Base-by-base conservation (phyloP, 2,113 vertebrate genomes). In the Aegypius monachus region DNA sequence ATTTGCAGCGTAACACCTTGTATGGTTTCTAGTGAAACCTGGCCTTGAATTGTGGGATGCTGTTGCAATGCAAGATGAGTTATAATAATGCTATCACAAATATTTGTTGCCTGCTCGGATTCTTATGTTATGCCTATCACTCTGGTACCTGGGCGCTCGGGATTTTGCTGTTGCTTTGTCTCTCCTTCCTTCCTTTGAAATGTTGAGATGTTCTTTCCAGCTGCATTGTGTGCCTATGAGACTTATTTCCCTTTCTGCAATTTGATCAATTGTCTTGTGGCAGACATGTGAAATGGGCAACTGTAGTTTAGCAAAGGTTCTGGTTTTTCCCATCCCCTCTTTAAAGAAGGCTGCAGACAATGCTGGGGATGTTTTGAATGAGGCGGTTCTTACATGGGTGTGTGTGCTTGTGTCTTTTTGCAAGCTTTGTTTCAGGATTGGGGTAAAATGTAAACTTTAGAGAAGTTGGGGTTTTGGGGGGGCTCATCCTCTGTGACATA, bases 391-490 rank as follows among this genome's bases (percentile, higher is more conserved):
- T 86, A 13, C 4, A 3, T 9, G 18, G 1, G 21, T 11, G n/a
- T 26, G 6, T 10, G 48, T 68, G 23, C 27, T 38, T 45, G 2
- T 56, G 7, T 43, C 23, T 86, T 40, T 65, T n/a, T 56, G 29
- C 5, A 42, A 75, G 29, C 10, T 23, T 48, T 59, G 8, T n/a
- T 89, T 75, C 36, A 71, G 32, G 8, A 34, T 6, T 82, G 9
- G 32, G 38, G 2, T 81, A 71, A 87, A 87, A 79, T 22, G 2
- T 67, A 50, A 71, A 71, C 16, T 81, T 70, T 22, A 74, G 38
- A 59, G 3, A n/a, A 66, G 12, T 6, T 56, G 19, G 3, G 16
- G 3, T 4, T 67, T 71, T 12, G 31, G 3, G 5, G 12, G 3
- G 7, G 4, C 6, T 86, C 3, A 15, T 36, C 4, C 6, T 75